Base-by-base conservation (phyloP, 1,140 invertebrate genomes). In the Pygmarrhopalites habei region DNA sequence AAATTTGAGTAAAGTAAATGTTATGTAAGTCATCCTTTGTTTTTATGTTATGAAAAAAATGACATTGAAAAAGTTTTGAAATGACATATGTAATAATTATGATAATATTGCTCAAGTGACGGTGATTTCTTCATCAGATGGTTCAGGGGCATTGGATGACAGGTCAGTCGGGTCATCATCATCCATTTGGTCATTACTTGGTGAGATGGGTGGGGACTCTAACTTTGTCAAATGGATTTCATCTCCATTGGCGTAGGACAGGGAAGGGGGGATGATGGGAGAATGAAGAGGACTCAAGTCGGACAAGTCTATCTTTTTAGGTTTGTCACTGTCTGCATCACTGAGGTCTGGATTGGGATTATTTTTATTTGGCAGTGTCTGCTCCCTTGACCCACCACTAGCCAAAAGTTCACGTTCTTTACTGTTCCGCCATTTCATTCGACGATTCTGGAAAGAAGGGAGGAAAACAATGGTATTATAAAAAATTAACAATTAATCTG, bases 391-490 rank as follows among this genome's bases (percentile, higher is more conserved):
- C 3, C 94, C 93, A 0, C 93, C 93, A 21, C 83, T 86, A 2
- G 93, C 94, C 47, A 98, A 77, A 0, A 98, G 79, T 77, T 98
- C 94, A 19, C 94, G 80, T 75, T 98, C 95, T 77, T 97, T 98
- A 10, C 90, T 95, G 76, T 98, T 98, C 10, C 95, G 81, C 92
- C 92, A 95, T 76, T 95, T 95, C 91, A 95, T 95, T 53, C 92
- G 83, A 1, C 92, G 82, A 74, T 95, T 95, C 83, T 95, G 91
- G 15, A 35, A 35, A 7, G 5, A 35, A 35, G 32, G 15, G 15
- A 35, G n/a, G n/a, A n/a, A n/a, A n/a, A n/a, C n/a, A n/a, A n/a
- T n/a, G n/a, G n/a, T n/a, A n/a, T n/a, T n/a, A 35, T 35, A 7
- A 7, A 35, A 35, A 35, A 35, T 35, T 7, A 7, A 7, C 15